These are phyloP conservation scores for Bradypodion pumilum DNA, from an alignment of 2,797 vertebrate genomes.

Conservation along the genomic window DNA sequence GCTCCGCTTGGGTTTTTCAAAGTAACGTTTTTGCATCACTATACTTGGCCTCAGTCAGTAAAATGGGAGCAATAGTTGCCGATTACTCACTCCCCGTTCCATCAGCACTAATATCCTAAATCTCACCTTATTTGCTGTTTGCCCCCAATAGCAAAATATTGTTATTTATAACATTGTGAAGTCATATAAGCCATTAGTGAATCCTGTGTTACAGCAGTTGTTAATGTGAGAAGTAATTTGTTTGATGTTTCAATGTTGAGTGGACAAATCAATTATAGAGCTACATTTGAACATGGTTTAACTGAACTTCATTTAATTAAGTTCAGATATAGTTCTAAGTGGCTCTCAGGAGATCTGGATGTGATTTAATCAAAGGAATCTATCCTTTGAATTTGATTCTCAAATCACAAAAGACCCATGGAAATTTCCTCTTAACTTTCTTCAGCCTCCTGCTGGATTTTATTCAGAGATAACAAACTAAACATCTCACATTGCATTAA, in stretches of 20 bases:
- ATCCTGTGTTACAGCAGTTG: not conserved
- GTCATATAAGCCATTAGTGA: not conserved
- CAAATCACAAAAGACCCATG: not conserved
- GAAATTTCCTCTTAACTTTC: conserved; percentile 7
- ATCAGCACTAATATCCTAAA: not conserved
- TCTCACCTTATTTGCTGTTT: not conserved
- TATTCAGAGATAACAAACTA: not conserved
- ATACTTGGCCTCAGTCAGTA: not conserved
- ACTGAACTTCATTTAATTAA: conserved; percentile 26
- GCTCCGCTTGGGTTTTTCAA: not conserved
- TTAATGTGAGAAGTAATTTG: not conserved
- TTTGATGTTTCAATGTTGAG: not conserved
- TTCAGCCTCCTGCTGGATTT: not conserved
- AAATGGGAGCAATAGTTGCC: not conserved
- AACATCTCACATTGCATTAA: not conserved
- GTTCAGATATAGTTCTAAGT: not conserved
- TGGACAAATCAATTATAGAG: conserved; percentile 18
- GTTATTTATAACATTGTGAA: not conserved
- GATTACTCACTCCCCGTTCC: not conserved
- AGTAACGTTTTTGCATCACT: not conserved
- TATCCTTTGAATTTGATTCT: conserved; percentile 1
- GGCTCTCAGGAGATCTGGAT: not conserved
- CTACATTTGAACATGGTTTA: not conserved
- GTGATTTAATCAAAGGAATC: not conserved
- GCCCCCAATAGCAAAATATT: not conserved